Conservation (phyloP, 2,888 invertebrate species). For the Sclerodermus sp. region DNA sequence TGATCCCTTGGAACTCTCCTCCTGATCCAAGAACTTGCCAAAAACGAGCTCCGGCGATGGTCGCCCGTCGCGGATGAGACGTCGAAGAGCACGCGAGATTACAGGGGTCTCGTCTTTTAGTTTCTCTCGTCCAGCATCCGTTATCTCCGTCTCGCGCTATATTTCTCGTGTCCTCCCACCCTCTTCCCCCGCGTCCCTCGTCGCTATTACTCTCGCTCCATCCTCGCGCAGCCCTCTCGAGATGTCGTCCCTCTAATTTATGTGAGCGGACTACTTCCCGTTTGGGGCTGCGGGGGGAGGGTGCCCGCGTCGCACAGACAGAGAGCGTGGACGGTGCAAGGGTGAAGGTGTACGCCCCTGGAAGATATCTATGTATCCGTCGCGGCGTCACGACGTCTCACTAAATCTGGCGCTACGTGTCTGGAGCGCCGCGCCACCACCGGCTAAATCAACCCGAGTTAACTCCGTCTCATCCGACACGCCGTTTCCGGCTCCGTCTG, state of each 20-base stretch:
- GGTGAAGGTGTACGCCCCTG: conserved; percentile 46
- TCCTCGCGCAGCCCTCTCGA: conserved; percentile 32
- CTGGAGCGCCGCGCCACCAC: conserved; percentile 40
- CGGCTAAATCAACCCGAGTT: conserved; percentile 54
- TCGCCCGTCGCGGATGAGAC: too few species aligned
- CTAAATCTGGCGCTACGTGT: conserved; percentile 56
- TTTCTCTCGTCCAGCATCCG: not conserved
- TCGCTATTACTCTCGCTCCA: conserved; percentile 18
- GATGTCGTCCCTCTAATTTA: conserved; percentile 49
- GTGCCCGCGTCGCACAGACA: conserved; percentile 39
- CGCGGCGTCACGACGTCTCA: conserved; percentile 54
- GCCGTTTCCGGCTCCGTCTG: conserved; percentile 46
- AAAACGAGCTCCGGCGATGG: too few species aligned
- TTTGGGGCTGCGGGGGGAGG: conserved; percentile 32
- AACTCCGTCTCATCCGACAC: conserved; percentile 52
- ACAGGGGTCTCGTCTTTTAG: not conserved
- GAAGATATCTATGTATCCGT: conserved; percentile 56
- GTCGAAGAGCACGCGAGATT: not conserved
- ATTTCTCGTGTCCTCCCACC: not conserved
- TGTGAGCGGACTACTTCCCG: conserved; percentile 49
- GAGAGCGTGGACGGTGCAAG: conserved; percentile 34
- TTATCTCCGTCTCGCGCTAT: not conserved
- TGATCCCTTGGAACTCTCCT: too few species aligned
- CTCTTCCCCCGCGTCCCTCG: not conserved
- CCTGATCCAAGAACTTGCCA: too few species aligned